Conservation (phyloP, 2,888 invertebrate species). For the Yponomeuta cagnagella region DNA sequence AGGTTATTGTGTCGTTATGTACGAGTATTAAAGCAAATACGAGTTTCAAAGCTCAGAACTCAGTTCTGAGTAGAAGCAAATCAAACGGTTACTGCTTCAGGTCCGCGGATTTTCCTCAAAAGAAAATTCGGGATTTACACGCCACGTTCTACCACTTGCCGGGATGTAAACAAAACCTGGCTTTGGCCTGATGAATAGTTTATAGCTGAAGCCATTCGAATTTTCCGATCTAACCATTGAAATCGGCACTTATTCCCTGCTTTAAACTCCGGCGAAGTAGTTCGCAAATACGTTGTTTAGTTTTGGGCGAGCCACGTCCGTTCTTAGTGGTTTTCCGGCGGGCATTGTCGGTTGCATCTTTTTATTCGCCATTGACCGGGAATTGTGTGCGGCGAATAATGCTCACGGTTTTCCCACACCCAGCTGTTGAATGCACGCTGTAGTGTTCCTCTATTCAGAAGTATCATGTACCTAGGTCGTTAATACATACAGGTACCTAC, state of each 20-base stretch:
- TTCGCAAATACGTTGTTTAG: constrained; percentile 12
- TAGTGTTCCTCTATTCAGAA: background rate
- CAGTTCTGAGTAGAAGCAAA: background rate
- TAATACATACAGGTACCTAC: too few species aligned
- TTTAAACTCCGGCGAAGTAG: constrained; percentile 15
- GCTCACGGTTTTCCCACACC: constrained; percentile 51
- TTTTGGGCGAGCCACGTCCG: constrained; percentile 21
- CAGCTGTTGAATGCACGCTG: constrained; percentile 13
- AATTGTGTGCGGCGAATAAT: constrained; percentile 46
- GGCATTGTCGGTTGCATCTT: constrained; percentile 52
- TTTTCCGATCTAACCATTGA: background rate
- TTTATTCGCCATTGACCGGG: constrained; percentile 43
- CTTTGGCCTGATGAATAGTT: background rate
- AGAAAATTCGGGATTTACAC: background rate
- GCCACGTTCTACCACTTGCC: background rate
- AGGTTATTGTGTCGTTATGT: background rate
- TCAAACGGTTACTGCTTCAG: background rate
- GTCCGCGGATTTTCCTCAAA: background rate
- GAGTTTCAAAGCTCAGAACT: background rate
- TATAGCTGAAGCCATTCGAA: background rate
- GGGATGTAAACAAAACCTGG: background rate
- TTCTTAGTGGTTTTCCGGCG: constrained; percentile 52
- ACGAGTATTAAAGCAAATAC: background rate
- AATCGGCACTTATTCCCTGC: background rate
- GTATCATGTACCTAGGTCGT: background rate